These are phyloP conservation scores for Campoplex nolae DNA, from an alignment of 2,888 invertebrate species.

Conservation along the genomic window DNA sequence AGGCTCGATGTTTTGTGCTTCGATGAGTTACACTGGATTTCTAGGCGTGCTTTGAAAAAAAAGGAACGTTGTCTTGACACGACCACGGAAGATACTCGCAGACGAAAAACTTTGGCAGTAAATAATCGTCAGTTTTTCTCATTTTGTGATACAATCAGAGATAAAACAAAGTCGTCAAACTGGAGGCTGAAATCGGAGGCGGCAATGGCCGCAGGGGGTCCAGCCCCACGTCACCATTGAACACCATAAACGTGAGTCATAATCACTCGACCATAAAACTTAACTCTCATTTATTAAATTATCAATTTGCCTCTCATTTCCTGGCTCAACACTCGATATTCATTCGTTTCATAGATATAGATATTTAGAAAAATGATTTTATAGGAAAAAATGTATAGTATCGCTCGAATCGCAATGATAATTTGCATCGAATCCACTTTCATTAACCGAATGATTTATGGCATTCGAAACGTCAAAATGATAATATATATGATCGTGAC, in stretches of 20 bases:
- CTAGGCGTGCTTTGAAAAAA: neutral
- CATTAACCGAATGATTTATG: conserved; percentile 36
- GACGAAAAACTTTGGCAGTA: conserved; percentile 6
- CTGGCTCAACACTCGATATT: neutral
- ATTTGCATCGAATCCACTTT: conserved; percentile 41
- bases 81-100: conserved; percentile 24
- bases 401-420: conserved; percentile 4
- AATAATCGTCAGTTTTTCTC: neutral
- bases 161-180: conserved; percentile 75
- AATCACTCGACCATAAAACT: conserved; percentile 1
- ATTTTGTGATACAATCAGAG: conserved; percentile 11
- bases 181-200: conserved; percentile 83
- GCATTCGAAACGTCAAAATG: conserved; percentile 26
- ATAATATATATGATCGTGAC: conserved; percentile 30
- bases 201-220: conserved; percentile 82
- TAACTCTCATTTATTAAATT: neutral
- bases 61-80: conserved; percentile 48
- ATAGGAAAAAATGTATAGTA: neutral
- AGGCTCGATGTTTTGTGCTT: conserved; percentile 46
- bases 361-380: neutral
- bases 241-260: conserved; percentile 82
- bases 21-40: conserved; percentile 28
- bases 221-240: conserved; percentile 80
- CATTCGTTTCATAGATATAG: too few species aligned
- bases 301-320: neutral